Evolutionary conservation across 2,888 invertebrate species (phyloP), one percentile per base, ranked within the genome.

Genomic region (Cheilosia vulpina): DNA sequence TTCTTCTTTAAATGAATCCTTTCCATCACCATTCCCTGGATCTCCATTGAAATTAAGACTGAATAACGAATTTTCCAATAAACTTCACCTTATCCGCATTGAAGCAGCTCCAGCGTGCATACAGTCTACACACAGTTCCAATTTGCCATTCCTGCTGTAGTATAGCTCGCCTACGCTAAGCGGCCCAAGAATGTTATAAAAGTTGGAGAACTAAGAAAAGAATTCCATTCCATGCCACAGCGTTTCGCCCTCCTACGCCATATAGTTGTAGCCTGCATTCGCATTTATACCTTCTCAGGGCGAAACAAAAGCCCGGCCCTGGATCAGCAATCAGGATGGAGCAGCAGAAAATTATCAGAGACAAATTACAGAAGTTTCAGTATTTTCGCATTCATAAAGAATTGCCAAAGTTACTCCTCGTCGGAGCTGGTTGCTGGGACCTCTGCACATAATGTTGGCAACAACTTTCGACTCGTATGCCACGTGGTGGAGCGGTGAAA

Each of bases 361-460:
- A 87, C 85, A 87, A 87, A 87, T 77, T 87, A 82, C 81, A 87
- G 65, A 87, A 87, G 87, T 87, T 87, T 87, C 87, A 87, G 73
- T 82, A 84, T 87, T 87, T 87, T 82, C 82, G 73, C 78, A 84
- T 84, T 87, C 72, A 87, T 87, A 87, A 87, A 84, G 87, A 87
- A 87, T 87, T 87, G 72, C 87, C 87, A 87, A 87, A 87, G 87
- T 87, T 87, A 87, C 77, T 87, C 87, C 81, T 84, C 34, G 53
- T 43, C 24, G 60, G 15, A 13, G 31, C 11, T 55, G 53, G 52
- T 58, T 58, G 47, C 53, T 31, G 50, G 62, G 75, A 71, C 65
- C 75, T 73, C 79, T 76, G 80, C 76, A 68, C 57, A 80, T 76
- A 80, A 85, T 85, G 85, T 81, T 85, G 80, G 85, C 85, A 77